phyloP scores from a whole-genome alignment of 2,113 vertebrate species.

The Acanthochromis polyacanthus region DNA sequence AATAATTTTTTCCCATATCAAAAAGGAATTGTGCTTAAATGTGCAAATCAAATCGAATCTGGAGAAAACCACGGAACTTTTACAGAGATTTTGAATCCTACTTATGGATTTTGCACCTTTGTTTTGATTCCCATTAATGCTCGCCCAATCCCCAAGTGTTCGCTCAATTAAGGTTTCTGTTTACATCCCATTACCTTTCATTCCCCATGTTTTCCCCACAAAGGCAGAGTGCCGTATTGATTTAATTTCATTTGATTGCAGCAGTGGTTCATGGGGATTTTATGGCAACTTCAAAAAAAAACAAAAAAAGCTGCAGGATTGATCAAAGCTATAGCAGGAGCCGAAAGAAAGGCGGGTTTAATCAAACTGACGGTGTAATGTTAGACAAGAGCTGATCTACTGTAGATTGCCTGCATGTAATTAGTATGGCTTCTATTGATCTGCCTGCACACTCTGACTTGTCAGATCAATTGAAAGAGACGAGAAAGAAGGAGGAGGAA shows the following conservation, averaged over 20 bases:
- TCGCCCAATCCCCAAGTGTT: constrained; percentile 38
- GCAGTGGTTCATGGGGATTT: constrained; percentile 34
- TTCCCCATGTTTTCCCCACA: constrained; percentile 35
- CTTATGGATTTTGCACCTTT: constrained; percentile 46
- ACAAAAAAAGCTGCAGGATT: constrained; percentile 37
- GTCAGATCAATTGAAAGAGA: constrained; percentile 64
- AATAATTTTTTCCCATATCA: neutral
- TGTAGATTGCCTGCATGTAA: constrained; percentile 55
- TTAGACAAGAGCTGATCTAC: constrained; percentile 32
- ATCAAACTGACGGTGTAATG: constrained; percentile 46
- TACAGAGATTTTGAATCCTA: neutral
- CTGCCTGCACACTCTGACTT: constrained; percentile 33
- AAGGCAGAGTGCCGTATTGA: constrained; percentile 48
- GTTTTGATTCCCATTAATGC: constrained; percentile 56
- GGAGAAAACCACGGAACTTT: constrained; percentile 12
- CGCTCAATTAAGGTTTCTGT: constrained; percentile 54
- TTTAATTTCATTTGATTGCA: constrained; percentile 59
- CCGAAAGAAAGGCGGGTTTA: constrained; percentile 26
- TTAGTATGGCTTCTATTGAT: constrained; percentile 63
- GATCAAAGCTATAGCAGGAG: constrained; percentile 59
- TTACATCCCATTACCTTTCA: constrained; percentile 62
- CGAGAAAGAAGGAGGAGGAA: neutral
- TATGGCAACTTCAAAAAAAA: constrained; percentile 39
- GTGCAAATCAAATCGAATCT: constrained; percentile 32
- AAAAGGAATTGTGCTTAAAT: constrained; percentile 26